Evolutionary conservation across 2,888 invertebrate species (phyloP), one percentile per base, ranked within the genome.

Genomic region (Tetramorium bicarinatum): DNA sequence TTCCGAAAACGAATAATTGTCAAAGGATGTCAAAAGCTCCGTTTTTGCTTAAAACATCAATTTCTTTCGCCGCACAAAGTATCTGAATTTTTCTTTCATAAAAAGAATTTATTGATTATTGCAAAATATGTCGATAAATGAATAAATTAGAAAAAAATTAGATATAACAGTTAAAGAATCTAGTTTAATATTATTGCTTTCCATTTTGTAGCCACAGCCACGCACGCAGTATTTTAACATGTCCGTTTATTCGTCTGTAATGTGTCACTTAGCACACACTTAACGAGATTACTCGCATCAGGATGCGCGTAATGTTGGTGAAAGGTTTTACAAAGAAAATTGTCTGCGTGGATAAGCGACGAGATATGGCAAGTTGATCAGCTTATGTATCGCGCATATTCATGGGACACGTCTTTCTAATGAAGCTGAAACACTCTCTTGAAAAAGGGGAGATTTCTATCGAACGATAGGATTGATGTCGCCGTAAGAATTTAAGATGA

Each of bases 401-500:
- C 90, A 90, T 90, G 87, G 86, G 88, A 80, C 88, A 86, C 87
- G 87, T 87, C 85, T 85, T 87, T 89, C 89, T 87, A 89, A 89
- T 87, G 88, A 89, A 89, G 84, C 88, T 89, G 88, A 84, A 89
- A 89, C 80, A 85, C 86, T 44, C 64, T 34, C 76, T 64, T 44
- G 62, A 52, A 79, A 72, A 66, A 83, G 86, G 87, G 88, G 88
- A 94, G 94, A 94, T 93, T 93, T 93, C 93, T 92, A 94, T 94
- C 94, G 92, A 91, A 91, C 92, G 93, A 94, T 94, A 93, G 93
- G 90, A 94, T 93, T 93, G 93, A 94, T 93, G 93, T 92, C 92
- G 93, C 93, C 90, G 92, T 91, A 91, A 93, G 94, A 94, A 94
- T 94, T 93, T 92, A 92, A 93, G 94, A 94, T 94, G 94, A 93